Evolutionary conservation across 2,797 vertebrate genomes (phyloP).

Genomic region (Crenichthys baileyi): DNA sequence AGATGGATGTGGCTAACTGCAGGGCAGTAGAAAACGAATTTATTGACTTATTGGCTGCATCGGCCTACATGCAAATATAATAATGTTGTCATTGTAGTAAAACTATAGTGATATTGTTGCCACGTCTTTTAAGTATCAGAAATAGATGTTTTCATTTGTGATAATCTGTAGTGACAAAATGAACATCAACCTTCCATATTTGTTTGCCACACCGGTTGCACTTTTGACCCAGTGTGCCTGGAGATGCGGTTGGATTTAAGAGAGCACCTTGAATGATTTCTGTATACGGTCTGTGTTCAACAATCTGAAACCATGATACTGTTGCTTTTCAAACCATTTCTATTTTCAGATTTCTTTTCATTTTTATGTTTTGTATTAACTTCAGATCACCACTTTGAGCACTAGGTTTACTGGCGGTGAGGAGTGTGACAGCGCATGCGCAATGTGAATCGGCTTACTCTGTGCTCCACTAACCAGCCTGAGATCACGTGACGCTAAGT

Average conservation of each 20-base stretch:
- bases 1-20: no score
- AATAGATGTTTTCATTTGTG: neutral
- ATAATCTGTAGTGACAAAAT: neutral
- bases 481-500: no score
- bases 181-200: neutral
- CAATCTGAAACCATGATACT: neutral
- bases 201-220: neutral
- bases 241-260: neutral
- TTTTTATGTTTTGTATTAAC: neutral
- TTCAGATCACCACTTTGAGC: neutral
- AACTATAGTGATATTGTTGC: neutral
- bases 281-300: neutral
- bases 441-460: no score
- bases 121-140: neutral
- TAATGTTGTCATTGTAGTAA: neutral
- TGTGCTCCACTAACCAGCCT: no score
- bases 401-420: no score
- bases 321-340: neutral
- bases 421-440: no score
- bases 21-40: neutral
- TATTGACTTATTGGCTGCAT: neutral
- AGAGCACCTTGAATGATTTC: neutral
- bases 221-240: neutral
- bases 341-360: neutral
- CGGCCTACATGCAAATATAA: neutral